Conservation (phyloP, 2,113 vertebrate species). For the Podiceps cristatus region DNA sequence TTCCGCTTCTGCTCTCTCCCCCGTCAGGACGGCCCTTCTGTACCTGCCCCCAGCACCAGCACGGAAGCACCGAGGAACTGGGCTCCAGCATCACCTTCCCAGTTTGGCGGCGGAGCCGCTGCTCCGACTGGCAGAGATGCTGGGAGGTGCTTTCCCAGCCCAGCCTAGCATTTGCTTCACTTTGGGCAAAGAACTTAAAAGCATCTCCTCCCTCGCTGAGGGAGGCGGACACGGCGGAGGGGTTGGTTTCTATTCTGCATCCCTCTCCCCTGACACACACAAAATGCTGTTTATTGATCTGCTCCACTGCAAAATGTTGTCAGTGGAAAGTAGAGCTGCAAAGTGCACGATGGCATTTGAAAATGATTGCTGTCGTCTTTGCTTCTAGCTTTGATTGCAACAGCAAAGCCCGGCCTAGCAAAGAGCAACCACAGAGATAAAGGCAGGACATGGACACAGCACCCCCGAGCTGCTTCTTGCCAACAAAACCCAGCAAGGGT, state of each 20-base stretch:
- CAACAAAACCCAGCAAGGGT: not conserved
- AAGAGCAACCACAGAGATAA: not conserved
- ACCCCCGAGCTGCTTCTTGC: not conserved
- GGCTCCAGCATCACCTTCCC: not conserved
- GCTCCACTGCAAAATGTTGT: not conserved
- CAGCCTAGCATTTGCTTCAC: not conserved
- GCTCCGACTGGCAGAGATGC: not conserved
- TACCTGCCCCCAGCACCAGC: not conserved
- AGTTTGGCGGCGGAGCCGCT: not conserved
- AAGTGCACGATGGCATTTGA: not conserved
- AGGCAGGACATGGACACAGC: not conserved
- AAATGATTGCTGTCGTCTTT: not conserved
- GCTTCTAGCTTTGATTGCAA: slow-evolving; percentile 21
- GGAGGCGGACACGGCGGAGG: not conserved
- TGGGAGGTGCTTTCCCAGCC: not conserved
- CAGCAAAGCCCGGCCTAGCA: not conserved
- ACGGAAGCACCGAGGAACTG: not conserved
- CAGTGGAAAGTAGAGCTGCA: not conserved
- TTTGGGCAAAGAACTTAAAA: not conserved
- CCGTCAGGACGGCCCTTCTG: not conserved
- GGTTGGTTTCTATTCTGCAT: accelerated
- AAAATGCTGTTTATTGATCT: not conserved
- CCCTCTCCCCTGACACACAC: not conserved
- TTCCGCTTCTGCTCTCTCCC: not conserved
- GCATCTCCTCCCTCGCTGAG: not conserved